Evolutionary conservation across 1,140 invertebrate species (phyloP).

Genomic region (Carposina sasakii): DNA sequence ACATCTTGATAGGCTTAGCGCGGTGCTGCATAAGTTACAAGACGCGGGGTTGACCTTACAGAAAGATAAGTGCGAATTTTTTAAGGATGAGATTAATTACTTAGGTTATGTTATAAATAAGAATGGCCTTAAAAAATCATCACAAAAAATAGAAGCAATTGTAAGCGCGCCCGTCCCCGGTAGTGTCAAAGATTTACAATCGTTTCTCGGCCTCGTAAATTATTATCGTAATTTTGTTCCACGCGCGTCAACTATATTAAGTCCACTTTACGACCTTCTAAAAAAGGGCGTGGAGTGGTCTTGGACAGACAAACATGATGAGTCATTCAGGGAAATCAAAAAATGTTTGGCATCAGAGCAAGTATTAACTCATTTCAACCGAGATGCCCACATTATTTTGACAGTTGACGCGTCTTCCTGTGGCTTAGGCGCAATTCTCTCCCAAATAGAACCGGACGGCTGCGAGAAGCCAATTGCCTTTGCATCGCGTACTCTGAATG

Average conservation of each 20-base stretch:
- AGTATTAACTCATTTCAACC: not conserved
- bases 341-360: not conserved
- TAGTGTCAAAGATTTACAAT: not conserved
- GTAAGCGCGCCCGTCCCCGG: not conserved
- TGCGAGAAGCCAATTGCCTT: not conserved
- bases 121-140: not conserved
- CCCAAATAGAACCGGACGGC: not conserved
- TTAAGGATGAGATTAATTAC: not conserved
- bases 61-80: slow-evolving; percentile 1
- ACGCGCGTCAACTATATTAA: not conserved
- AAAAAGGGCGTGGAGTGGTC: not conserved
- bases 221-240: slow-evolving; percentile 2
- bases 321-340: not conserved
- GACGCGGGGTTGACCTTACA: not conserved
- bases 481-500: not conserved
- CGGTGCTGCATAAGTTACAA: not conserved
- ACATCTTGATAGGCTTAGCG: not conserved
- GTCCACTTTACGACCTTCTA: not conserved
- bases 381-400: not conserved
- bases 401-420: slow-evolving; percentile 1
- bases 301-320: not conserved
- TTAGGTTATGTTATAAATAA: not conserved
- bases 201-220: not conserved
- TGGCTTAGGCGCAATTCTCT: not conserved
- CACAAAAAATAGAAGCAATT: not conserved